Base-by-base conservation (phyloP, 2,797 vertebrate genomes). In the Linurgus olivaceus region DNA sequence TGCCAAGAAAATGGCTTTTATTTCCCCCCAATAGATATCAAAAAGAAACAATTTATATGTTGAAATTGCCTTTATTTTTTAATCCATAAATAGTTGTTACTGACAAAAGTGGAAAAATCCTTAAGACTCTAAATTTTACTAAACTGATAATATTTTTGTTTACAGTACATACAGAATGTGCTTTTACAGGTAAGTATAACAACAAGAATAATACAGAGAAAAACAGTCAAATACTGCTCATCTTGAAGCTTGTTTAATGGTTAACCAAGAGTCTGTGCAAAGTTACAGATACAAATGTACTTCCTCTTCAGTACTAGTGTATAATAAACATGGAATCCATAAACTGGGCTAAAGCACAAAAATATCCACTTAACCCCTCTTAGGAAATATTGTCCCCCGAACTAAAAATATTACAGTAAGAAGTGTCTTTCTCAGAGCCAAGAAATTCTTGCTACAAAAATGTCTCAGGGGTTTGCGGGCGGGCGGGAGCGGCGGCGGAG, bases 101-200 rank as follows among this genome's bases (percentile, higher is more conserved):
- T 98, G 98, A 98, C 98, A 98, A 98, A 98, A 98, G 98, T 98
- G 98, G 98, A 98, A 98, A 98, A 98, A 96, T 97, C 97, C 97
- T 98, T 97, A 98, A 97, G 98, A 98, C 97, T 97, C 97, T 98
- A 98, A 97, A 97, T 96, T 97, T 98, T 98, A 98, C 98, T 98
- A 98, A 98, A 97, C 96, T 94, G 96, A 94, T 98, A 95, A 96
- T 97, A 97, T 76, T 96, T 95, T 95, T 97, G 97, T 97, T 97
- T 98, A 98, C 97, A 98, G 98, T 98, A 98, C 97, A 96, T 97
- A 96, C 91, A 96, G 97, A 97, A 96, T 98, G 98, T 98, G 98
- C 98, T 98, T 97, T 96, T 97, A 97, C 97, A 96, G 95, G 93
- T 97, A 97, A 97, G 97, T 97, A 97, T 96, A 95, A 98, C 85